Conservation (phyloP, 2,113 vertebrate species). For the Notarius lentiginosus region DNA sequence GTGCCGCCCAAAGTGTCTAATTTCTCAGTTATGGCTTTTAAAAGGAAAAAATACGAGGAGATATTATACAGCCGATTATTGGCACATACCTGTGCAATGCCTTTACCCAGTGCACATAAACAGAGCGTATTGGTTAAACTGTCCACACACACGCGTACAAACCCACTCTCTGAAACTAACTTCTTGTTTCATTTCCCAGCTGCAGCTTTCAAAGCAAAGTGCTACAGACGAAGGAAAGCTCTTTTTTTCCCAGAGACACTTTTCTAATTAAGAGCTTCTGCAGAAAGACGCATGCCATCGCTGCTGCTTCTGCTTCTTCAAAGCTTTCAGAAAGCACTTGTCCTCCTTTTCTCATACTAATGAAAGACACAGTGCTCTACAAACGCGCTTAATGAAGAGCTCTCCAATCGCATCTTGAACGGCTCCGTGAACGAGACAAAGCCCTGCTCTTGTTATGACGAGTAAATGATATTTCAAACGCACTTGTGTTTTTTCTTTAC, state of each 20-base stretch:
- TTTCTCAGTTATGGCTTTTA: neutral
- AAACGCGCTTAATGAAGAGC: conserved; percentile 35
- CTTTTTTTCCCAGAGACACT: conserved; percentile 15
- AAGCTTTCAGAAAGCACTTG: conserved; percentile 22
- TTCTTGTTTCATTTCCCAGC: conserved; percentile 59
- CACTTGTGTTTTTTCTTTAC: neutral
- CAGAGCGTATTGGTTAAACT: neutral
- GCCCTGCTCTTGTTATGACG: neutral
- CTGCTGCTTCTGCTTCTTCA: conserved; percentile 17
- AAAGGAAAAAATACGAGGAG: too few species aligned
- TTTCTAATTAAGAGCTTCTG: conserved; percentile 67
- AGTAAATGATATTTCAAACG: neutral
- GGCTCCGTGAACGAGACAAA: conserved; percentile 14
- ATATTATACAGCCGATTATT: neutral
- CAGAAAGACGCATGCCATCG: conserved; percentile 37
- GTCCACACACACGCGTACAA: neutral
- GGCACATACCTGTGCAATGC: neutral
- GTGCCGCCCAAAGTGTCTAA: too few species aligned
- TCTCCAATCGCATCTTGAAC: conserved; percentile 27
- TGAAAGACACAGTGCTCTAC: conserved; percentile 19
- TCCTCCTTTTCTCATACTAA: conserved; percentile 32
- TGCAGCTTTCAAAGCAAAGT: conserved; percentile 60
- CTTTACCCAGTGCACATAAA: neutral
- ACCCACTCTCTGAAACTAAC: conserved; percentile 49
- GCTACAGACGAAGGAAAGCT: conserved; percentile 47